Percentiles rank a stretch among this genome's conserved stretches.
phyloP scores from a whole-genome alignment of 2,888 invertebrate species.

The Phyto melanocephala region DNA sequence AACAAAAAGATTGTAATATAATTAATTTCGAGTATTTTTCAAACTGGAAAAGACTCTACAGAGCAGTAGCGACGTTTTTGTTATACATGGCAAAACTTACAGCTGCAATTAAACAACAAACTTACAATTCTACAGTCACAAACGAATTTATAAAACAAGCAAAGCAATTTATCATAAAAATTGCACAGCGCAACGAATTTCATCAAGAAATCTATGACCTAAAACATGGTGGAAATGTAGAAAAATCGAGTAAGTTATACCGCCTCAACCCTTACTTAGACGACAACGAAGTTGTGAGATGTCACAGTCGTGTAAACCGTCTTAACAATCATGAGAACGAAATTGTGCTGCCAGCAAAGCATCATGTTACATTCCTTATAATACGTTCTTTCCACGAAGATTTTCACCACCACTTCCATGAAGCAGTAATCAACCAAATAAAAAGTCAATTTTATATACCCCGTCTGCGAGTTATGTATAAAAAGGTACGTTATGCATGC shows the following conservation, averaged over 20 bases:
- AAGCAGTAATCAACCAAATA: slow-evolving; percentile 53
- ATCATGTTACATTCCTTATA: slow-evolving; percentile 38
- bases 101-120: neutral
- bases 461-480: slow-evolving; percentile 31
- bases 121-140: neutral
- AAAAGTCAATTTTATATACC: slow-evolving; percentile 54
- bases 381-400: slow-evolving; percentile 51
- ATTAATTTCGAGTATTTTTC: slow-evolving; percentile 55
- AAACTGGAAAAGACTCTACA: slow-evolving; percentile 44
- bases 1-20: neutral
- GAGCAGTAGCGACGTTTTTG: slow-evolving; percentile 45
- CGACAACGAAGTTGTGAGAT: slow-evolving; percentile 39
- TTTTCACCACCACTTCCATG: slow-evolving; percentile 48
- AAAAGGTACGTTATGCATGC: slow-evolving; percentile 50
- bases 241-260: slow-evolving; percentile 38
- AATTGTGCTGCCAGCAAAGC: neutral
- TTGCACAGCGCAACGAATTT: neutral
- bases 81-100: slow-evolving; percentile 34
- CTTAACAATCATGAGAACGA: slow-evolving; percentile 51
- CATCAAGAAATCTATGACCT: slow-evolving; percentile 41
- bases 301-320: slow-evolving; percentile 29
- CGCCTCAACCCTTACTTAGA: slow-evolving; percentile 56
- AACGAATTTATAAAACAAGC: neutral
- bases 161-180: neutral
- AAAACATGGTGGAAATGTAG: slow-evolving; percentile 34